phyloP scores from a whole-genome alignment of 2,888 invertebrate genomes.

The Thecophora atra region DNA sequence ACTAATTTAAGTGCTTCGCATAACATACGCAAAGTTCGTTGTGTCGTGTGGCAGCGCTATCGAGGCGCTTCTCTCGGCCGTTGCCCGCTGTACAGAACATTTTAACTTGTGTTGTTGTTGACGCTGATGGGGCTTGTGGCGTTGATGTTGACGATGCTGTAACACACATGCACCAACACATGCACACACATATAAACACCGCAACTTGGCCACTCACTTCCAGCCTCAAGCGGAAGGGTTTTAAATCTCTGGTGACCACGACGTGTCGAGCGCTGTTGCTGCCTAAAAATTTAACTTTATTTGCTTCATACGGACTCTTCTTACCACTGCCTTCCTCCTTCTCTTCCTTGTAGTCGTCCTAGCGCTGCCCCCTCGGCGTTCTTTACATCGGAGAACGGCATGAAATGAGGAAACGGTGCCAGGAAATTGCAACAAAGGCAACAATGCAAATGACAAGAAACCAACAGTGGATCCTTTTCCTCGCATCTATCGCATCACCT shows the following conservation, averaged over 20 bases:
- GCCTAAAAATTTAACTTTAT: constrained; percentile 13
- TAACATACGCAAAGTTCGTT: not conserved
- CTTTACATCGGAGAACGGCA: not conserved
- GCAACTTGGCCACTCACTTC: not conserved
- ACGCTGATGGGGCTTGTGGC: not conserved
- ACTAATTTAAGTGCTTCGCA: not conserved
- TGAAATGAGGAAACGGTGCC: not conserved
- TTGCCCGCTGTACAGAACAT: constrained; percentile 3
- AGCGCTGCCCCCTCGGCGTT: not conserved
- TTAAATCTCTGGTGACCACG: constrained; percentile 8
- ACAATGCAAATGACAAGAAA: not conserved
- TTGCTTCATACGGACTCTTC: not conserved
- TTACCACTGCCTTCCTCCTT: not conserved
- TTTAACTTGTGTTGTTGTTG: constrained; percentile 14
- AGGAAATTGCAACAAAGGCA: not conserved
- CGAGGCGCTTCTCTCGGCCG: not conserved
- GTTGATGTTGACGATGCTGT: not conserved
- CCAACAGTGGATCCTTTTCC: not conserved
- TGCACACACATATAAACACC: not conserved
- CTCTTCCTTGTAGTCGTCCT: not conserved
- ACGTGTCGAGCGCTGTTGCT: not conserved
- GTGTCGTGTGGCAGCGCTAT: not conserved
- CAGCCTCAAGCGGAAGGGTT: not conserved
- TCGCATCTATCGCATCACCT: too few relatives aligned
- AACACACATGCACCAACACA: not conserved